Conservation (phyloP, 2,888 invertebrate species). For the Phlogophora meticulosa region DNA sequence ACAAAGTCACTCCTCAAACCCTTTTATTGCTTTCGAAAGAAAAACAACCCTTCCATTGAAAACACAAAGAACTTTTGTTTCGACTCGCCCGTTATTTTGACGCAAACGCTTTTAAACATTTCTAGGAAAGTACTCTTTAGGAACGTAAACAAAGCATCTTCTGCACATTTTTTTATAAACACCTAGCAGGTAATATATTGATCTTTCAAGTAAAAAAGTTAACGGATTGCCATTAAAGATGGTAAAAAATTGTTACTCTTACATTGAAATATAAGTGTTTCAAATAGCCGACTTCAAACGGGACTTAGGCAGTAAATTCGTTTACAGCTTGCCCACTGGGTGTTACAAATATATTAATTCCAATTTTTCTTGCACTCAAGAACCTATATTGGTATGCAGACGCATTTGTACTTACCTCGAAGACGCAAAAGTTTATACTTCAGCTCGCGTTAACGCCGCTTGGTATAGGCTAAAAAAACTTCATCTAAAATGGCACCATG, state of each 20-base stretch:
- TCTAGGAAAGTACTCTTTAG: conserved; percentile 75
- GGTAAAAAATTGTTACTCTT: conserved; percentile 49
- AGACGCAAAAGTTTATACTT: not conserved
- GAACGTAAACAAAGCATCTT: conserved; percentile 62
- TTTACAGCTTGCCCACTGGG: conserved; percentile 29
- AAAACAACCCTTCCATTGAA: conserved; percentile 88
- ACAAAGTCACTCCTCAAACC: conserved; percentile 85
- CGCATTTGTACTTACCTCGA: conserved; percentile 16
- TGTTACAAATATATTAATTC: conserved; percentile 43
- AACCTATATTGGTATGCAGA: conserved; percentile 18
- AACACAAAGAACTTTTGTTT: conserved; percentile 81
- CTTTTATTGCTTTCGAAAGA: conserved; percentile 84
- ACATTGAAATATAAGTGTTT: conserved; percentile 59
- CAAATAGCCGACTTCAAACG: conserved; percentile 49
- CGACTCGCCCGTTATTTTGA: conserved; percentile 83
- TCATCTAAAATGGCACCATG: not conserved
- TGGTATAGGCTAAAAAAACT: conserved; percentile 8
- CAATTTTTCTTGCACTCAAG: conserved; percentile 40
- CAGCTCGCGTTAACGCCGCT: not conserved
- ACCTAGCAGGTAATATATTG: conserved; percentile 65
- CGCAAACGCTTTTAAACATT: conserved; percentile 79
- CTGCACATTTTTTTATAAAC: conserved; percentile 58
- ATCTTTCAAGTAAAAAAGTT: conserved; percentile 54
- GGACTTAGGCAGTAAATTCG: conserved; percentile 54
- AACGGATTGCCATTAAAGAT: conserved; percentile 61